phyloP scores from a whole-genome alignment of 2,888 invertebrate genomes.

The Clostera curtula region DNA sequence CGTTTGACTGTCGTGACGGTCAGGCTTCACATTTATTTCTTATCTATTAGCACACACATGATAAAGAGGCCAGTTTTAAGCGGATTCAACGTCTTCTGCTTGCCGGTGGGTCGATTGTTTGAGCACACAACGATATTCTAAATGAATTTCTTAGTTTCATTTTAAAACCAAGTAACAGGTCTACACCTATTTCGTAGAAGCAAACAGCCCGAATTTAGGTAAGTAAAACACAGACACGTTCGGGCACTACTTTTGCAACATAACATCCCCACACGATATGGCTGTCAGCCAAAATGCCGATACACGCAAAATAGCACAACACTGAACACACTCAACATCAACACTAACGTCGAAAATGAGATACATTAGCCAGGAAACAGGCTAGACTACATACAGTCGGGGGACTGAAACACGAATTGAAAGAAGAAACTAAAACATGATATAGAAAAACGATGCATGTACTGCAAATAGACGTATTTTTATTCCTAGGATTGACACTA shows the following conservation, averaged over 20 bases:
- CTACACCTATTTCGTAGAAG: too few relatives aligned
- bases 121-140: constrained; percentile 18
- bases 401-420: too few relatives aligned
- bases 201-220: constrained; percentile 8
- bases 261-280: constrained; percentile 26
- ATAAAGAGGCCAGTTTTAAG: constrained; percentile 48
- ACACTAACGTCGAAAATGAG: constrained; percentile 7
- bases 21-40: constrained; percentile 32
- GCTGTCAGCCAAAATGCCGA: constrained; percentile 36
- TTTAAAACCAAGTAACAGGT: too few relatives aligned
- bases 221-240: constrained; percentile 7
- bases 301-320: constrained; percentile 20
- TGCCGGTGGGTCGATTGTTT: constrained; percentile 28
- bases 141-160: too few relatives aligned
- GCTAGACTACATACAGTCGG: too few relatives aligned
- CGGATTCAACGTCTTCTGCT: constrained; percentile 37
- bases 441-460: too few relatives aligned
- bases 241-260: constrained; percentile 9
- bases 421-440: too few relatives aligned
- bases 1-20: constrained; percentile 46
- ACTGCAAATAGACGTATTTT: too few relatives aligned
- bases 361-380: too few relatives aligned
- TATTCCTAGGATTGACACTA: too few relatives aligned
- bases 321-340: constrained; percentile 4
- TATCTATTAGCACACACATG: constrained; percentile 56